These are phyloP conservation scores for Apaloderma vittatum DNA, from an alignment of 2,113 vertebrate genomes.

Conservation along the genomic window DNA sequence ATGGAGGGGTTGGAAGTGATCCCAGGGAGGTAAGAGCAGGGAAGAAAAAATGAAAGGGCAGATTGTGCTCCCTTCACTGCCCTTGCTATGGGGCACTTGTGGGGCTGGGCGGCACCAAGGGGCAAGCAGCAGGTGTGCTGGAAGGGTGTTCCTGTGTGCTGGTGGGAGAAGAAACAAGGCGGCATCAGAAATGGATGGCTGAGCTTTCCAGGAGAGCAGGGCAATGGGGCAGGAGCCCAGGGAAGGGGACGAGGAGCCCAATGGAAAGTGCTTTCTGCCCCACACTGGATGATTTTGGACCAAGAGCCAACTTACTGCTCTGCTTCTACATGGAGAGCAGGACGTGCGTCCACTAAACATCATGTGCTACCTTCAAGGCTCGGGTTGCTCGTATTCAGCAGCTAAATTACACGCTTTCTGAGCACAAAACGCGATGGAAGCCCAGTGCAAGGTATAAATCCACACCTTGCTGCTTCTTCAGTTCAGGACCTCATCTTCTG, in stretches of 20 bases:
- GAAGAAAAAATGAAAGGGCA: background rate
- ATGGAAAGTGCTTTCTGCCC: background rate
- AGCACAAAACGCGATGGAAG: background rate
- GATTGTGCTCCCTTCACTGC: rapidly evolving
- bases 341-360: background rate
- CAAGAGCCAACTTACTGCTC: background rate
- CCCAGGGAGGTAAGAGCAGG: background rate
- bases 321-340: background rate
- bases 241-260: background rate
- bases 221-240: rapidly evolving
- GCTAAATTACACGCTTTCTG: rapidly evolving
- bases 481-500: background rate
- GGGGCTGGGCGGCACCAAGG: background rate
- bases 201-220: rapidly evolving
- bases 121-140: background rate
- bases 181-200: rapidly evolving
- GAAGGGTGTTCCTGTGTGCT: background rate
- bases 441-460: rapidly evolving
- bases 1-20: background rate
- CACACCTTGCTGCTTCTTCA: background rate
- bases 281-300: background rate
- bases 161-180: background rate
- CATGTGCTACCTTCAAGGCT: rapidly evolving
- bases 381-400: background rate
- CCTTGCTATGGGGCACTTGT: background rate